These are phyloP conservation scores for Drepana falcataria DNA, from an alignment of 2,888 invertebrate species.

Conservation along the genomic window DNA sequence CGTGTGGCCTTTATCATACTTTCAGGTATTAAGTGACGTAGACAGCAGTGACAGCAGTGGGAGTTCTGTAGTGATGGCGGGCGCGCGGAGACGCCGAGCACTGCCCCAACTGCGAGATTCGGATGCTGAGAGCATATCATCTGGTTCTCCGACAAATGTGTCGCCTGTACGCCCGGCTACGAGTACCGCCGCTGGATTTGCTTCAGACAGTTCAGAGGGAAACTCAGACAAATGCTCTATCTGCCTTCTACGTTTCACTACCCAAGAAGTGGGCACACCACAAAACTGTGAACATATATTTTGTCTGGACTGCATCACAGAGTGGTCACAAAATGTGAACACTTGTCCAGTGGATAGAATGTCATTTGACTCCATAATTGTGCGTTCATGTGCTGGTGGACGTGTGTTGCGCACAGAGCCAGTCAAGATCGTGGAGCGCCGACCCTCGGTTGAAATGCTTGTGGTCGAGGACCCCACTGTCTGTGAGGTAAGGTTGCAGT, in stretches of 20 bases:
- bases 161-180: conserved; percentile 22
- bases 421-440: conserved; percentile 75
- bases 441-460: conserved; percentile 66
- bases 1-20: conserved; percentile 16
- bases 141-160: conserved; percentile 45
- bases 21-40: conserved; percentile 77
- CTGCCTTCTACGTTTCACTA: conserved; percentile 86
- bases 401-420: conserved; percentile 82
- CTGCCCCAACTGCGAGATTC: conserved; percentile 57
- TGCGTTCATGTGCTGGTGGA: conserved; percentile 83
- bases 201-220: conserved; percentile 82
- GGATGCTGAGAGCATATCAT: conserved; percentile 54
- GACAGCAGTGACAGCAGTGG: conserved; percentile 61
- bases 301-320: conserved; percentile 92
- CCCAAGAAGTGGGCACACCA: conserved; percentile 91
- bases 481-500: conserved; percentile 79
- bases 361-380: conserved; percentile 87
- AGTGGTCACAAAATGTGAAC: conserved; percentile 97
- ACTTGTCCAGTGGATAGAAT: conserved; percentile 96
- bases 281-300: conserved; percentile 93
- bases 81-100: conserved; percentile 46
- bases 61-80: conserved; percentile 45
- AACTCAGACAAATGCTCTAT: conserved; percentile 93
- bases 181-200: conserved; percentile 45
- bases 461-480: conserved; percentile 83